Evolutionary conservation across 2,888 invertebrate genomes (phyloP), one percentile per base, ranked within the genome.

Genomic region (Cephonodes hylas): DNA sequence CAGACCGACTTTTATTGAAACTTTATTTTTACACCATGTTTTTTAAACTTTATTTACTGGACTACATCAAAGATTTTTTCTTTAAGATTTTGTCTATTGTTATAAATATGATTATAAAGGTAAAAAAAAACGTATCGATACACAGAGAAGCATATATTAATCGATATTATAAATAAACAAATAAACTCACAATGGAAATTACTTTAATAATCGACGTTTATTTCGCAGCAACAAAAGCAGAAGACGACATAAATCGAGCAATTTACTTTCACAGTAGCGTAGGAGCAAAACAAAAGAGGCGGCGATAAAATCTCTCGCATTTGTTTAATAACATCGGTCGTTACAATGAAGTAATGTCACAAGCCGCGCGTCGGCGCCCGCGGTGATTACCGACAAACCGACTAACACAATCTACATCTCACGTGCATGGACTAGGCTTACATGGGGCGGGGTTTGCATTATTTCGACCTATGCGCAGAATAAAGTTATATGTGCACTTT

Each of bases 291-390:
- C 85, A 86, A 85, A 86, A 81, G 79, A 75, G 74, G 70, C 71
- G 70, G 78, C 76, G 88, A 90, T 90, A 91, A 87, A 85, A 91
- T 89, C 87, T 84, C 77, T 86, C 79, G 67, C 87, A 86, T 86
- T 91, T 88, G 88, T 87, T 86, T 91, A 90, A 90, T 90, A 90
- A 83, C 88, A 82, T 81, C 76, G 76, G 85, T 89, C 89, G 86
- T 91, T 90, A 89, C 82, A 84, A 84, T 82, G 83, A 84, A 83
- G 84, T 87, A 84, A 86, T 87, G 89, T 85, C 80, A 79, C 69
- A 72, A 56, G 10, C 22, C 38, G n/a, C 20, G 59, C 27, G 25
- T 22, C 44, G 59, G 6, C 44, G 25, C 20, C 44, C 27, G 46
- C 15, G 48, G 48, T 42, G 25, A 48, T 60, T 60, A 60, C n/a